A percentile compares a stretch with the other conserved stretches of the same genome.
Evolutionary conservation across 2,888 invertebrate genomes (phyloP).

Genomic region (Ecliptopera silaceata): DNA sequence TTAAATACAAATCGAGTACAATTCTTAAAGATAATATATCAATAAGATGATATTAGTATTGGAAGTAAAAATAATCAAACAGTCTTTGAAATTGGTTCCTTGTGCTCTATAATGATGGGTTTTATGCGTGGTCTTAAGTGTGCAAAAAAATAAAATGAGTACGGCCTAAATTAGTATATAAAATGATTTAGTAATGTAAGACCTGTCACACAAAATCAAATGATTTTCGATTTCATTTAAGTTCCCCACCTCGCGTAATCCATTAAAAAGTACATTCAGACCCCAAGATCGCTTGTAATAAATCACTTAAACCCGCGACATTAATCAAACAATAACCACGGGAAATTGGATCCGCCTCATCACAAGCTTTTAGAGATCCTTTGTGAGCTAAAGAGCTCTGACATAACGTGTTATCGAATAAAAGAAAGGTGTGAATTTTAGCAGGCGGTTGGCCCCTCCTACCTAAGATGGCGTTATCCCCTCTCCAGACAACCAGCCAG

Average conservation of each 20-base stretch:
- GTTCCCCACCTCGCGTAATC: slow-evolving; percentile 6
- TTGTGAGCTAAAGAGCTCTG: slow-evolving; percentile 78
- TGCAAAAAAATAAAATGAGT: too few relatives aligned
- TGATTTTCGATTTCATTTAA: background rate
- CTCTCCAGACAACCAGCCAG: slow-evolving; percentile 65
- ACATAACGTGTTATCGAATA: slow-evolving; percentile 82
- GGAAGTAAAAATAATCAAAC: too few relatives aligned
- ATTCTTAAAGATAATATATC: too few relatives aligned
- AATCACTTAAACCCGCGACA: slow-evolving; percentile 73
- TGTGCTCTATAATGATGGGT: too few relatives aligned
- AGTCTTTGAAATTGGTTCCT: too few relatives aligned
- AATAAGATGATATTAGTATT: too few relatives aligned
- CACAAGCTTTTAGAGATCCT: slow-evolving; percentile 79
- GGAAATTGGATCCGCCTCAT: slow-evolving; percentile 76
- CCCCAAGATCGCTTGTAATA: slow-evolving; percentile 53
- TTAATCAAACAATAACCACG: slow-evolving; percentile 75
- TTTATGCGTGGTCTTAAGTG: too few relatives aligned
- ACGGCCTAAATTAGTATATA: too few relatives aligned
- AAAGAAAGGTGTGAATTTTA: slow-evolving; percentile 83
- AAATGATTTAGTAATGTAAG: background rate
- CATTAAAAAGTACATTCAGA: slow-evolving; percentile 37
- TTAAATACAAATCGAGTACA: too few relatives aligned
- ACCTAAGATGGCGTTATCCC: slow-evolving; percentile 79
- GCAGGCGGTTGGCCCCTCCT: slow-evolving; percentile 76
- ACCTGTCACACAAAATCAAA: background rate